These are phyloP conservation scores for Eueides isabella DNA, from an alignment of 1,140 invertebrate species.

Conservation along the genomic window DNA sequence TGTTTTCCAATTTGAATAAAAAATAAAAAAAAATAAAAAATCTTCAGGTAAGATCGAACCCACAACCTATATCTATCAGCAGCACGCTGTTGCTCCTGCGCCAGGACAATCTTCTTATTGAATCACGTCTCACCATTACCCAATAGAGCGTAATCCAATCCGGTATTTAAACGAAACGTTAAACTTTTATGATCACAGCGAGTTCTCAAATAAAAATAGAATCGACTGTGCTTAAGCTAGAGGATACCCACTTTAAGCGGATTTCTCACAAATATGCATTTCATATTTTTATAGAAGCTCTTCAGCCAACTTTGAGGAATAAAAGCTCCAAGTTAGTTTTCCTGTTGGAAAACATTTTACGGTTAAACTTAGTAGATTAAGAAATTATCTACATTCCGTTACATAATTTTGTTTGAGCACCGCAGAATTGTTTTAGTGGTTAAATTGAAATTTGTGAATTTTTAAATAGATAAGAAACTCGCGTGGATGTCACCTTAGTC, in stretches of 20 bases:
- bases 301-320: constrained; percentile 18
- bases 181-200: constrained; percentile 33
- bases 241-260: constrained; percentile 24
- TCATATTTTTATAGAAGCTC: constrained; percentile 25
- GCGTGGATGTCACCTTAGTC: no score
- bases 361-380: constrained; percentile 8
- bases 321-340: constrained; percentile 22
- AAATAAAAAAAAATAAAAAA: no score
- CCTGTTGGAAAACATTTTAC: constrained; percentile 1
- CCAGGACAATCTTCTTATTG: no score
- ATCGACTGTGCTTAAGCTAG: constrained; percentile 18
- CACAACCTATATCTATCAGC: no score
- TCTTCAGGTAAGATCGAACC: no score
- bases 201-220: constrained; percentile 27
- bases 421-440: background rate
- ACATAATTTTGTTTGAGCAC: constrained; percentile 2
- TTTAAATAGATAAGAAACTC: background rate
- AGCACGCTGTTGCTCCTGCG: no score
- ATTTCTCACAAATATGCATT: constrained; percentile 27
- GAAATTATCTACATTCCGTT: constrained; percentile 4
- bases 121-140: constrained; percentile 1
- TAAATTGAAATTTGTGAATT: background rate
- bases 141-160: constrained; percentile 1
- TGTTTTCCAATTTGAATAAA: no score
- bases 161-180: background rate